phyloP scores from a whole-genome alignment of 2,797 vertebrate genomes.

The Picus viridis region DNA sequence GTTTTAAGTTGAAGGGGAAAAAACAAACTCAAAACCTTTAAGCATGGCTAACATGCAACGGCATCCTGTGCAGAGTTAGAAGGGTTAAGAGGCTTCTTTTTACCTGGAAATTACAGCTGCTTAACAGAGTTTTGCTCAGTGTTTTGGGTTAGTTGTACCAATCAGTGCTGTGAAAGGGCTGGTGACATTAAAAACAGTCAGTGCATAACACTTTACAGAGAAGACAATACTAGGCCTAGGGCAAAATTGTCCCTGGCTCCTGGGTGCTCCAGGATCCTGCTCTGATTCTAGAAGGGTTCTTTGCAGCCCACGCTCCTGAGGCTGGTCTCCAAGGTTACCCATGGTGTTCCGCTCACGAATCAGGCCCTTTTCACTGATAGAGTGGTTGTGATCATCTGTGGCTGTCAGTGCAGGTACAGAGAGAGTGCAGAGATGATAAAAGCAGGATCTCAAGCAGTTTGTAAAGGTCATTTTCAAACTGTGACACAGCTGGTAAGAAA shows the following conservation, averaged over 20 bases:
- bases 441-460: slow-evolving; percentile 30
- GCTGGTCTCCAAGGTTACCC: not conserved
- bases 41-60: not conserved
- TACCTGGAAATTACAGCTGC: not conserved
- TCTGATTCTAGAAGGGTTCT: not conserved
- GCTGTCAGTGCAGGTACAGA: not conserved
- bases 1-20: not conserved
- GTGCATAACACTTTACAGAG: not conserved
- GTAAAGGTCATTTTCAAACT: not conserved
- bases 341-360: not conserved
- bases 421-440: not conserved
- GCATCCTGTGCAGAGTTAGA: not conserved
- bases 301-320: not conserved
- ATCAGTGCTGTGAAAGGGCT: not conserved
- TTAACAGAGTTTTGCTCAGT: not conserved
- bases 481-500: not conserved
- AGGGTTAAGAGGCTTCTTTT: not conserved
- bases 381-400: not conserved
- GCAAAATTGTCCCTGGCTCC: not conserved
- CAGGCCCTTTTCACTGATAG: not conserved
- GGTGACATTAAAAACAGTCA: not conserved
- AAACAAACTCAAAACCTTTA: not conserved
- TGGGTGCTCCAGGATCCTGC: not conserved
- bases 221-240: not conserved
- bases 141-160: not conserved